Evolutionary conservation across 2,888 invertebrate species (phyloP), one percentile per base, ranked within the genome.

Genomic region (Acanthoscelides obtectus): DNA sequence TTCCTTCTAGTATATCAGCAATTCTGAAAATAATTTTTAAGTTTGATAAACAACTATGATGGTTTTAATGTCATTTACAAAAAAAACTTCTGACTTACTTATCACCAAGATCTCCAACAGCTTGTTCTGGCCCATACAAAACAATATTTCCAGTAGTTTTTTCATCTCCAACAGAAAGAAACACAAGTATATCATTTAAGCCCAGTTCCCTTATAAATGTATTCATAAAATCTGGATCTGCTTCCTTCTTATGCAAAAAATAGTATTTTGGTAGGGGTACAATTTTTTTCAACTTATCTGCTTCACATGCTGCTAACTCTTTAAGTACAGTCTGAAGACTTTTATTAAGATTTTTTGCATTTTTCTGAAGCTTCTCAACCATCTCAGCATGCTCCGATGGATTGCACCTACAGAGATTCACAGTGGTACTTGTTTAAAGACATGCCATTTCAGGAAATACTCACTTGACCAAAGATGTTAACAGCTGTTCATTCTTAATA

Each of bases 211-310:
- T 90, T 20, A 93, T 86, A 72, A 95, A 87, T 22, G 88, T 87
- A 75, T 90, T 89, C 81, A 93, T 91, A 79, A 93, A 95, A 79
- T 94, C 94, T 5, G 90, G 88, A 76, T 94, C 94, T 0, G 92
- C 94, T 80, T 94, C 94, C 78, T 91, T 92, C 75, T 92, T 89
- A 79, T 89, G 90, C 79, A 91, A 82, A 27, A 86, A 86, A 73
- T 88, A 85, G 79, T 87, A 92, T 79, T 88, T 88, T 0, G 90
- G 90, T 71, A 84, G 82, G 0, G 88, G 87, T 0, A 81, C 75
- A 0, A 80, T 73, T 20, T 78, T 81, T 79, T 88, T 90, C 63
- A 93, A 86, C 80, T 88, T 89, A 2, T 89, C 86, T 0, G 90
- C 90, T 83, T 94, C 93, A n/a, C 87, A 82, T n/a, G 87, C 85